Conservation (phyloP, 2,888 invertebrate genomes). For the Harpalus rufipes region DNA sequence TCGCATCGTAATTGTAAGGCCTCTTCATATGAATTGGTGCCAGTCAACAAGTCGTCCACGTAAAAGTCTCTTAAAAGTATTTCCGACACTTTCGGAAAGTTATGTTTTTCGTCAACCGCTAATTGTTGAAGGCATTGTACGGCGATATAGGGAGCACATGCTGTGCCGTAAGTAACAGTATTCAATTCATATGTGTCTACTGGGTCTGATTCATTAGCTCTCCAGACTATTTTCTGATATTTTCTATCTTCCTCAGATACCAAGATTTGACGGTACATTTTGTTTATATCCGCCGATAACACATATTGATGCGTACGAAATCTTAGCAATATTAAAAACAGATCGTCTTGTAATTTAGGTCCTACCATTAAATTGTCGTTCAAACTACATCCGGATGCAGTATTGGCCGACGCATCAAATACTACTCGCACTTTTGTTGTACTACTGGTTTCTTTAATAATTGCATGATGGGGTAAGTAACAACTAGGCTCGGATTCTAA, state of each 20-base stretch:
- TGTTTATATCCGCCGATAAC: conserved; percentile 77
- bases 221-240: conserved; percentile 23
- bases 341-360: conserved; percentile 45
- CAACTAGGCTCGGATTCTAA: no score
- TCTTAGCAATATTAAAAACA: conserved; percentile 38
- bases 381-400: conserved; percentile 10
- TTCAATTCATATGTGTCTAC: neutral
- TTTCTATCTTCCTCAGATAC: neutral
- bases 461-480: no score
- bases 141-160: neutral
- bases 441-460: no score
- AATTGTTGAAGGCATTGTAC: neutral
- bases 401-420: conserved; percentile 41
- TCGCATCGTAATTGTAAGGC: conserved; percentile 17
- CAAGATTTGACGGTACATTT: conserved; percentile 8
- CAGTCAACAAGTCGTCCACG: conserved; percentile 36
- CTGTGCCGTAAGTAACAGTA: conserved; percentile 1
- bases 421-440: no score
- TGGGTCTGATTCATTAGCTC: neutral
- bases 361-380: conserved; percentile 52
- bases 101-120: neutral
- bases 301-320: conserved; percentile 49
- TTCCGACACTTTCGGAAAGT: conserved; percentile 13
- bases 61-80: conserved; percentile 17
- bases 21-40: conserved; percentile 11